These are phyloP conservation scores for Synanthedon vespiformis DNA, from an alignment of 2,888 invertebrate genomes.

Conservation along the genomic window DNA sequence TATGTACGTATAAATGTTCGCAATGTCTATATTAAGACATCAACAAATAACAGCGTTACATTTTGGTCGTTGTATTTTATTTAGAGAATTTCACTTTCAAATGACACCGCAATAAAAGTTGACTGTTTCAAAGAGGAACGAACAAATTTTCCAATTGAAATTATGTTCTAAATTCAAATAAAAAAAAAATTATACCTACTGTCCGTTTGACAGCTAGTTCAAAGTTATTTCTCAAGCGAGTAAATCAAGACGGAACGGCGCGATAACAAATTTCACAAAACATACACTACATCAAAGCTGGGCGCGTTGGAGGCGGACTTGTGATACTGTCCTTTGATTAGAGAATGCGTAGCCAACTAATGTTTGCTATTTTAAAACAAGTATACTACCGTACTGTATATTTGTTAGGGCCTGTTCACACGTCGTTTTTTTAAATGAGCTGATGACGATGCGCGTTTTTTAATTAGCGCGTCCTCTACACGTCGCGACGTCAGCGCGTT, in stretches of 20 bases:
- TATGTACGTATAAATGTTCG: constrained; percentile 24
- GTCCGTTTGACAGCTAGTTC: constrained; percentile 4
- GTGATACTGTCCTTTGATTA: constrained; percentile 60
- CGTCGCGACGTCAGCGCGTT: too few species aligned
- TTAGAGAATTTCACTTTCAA: too few species aligned
- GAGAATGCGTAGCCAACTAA: constrained; percentile 28
- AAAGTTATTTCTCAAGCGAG: constrained; percentile 11
- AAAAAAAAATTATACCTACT: neutral
- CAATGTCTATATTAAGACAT: constrained; percentile 31
- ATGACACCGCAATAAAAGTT: too few species aligned
- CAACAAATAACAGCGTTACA: neutral
- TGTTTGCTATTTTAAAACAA: constrained; percentile 39
- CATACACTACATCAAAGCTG: constrained; percentile 48
- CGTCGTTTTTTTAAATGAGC: neutral
- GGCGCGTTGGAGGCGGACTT: constrained; percentile 29
- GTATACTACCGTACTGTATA: constrained; percentile 2
- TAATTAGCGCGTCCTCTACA: too few species aligned
- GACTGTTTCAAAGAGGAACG: too few species aligned
- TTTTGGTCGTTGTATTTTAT: too few species aligned
- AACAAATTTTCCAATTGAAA: too few species aligned
- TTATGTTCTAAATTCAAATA: neutral
- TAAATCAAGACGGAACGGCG: constrained; percentile 19
- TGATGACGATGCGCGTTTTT: too few species aligned
- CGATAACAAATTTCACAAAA: constrained; percentile 30
- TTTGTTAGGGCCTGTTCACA: neutral